Base-by-base conservation (phyloP, 2,888 invertebrate genomes). In the Lathronympha strigana region DNA sequence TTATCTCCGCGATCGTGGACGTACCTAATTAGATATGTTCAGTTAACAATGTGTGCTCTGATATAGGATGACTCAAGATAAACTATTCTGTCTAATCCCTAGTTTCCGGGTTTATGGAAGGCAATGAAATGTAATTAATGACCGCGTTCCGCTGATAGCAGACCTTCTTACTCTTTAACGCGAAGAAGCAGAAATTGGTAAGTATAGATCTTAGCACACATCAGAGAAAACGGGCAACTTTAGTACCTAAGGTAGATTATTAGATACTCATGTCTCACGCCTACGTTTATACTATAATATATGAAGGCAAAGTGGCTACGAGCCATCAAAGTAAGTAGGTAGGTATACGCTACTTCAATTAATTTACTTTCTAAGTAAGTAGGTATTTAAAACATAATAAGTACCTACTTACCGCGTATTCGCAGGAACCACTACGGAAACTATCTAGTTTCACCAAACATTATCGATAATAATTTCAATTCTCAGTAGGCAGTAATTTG, bases 11-110 rank as follows among this genome's bases (percentile, higher is more conserved):
- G 57, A 63, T 67, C 62, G 55, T 45, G 31, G 58, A 45, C 67
- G 53, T 58, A 40, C 43, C 50, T 67, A 67, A 67, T 58, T 67
- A 63, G 67, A 67, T 58, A 63, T 53, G 38, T 57, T 49, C 45
- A 51, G 60, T 61, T 61, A 54, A 66, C 53, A 66, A 61, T 66
- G 60, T 66, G 60, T 54, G 54, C 66, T 49, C 53, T 40, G 61
- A 49, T 53, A 61, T 17, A 21, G 23, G 53, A 54, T 47, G 28
- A 43, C 45, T 61, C 38, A 49, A 49, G 66, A 49, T 60, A 66
- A 53, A 23, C 40, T 19, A 19, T 53, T 54, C n/a, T 28, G 33
- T 40, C 40, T 43, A 45, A 45, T 51, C 43, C 23, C 15, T n/a
- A 60, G 58, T 45, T 64, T 64, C 58, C 64, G 58, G 45, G 21